Base-by-base conservation (phyloP, 2,888 invertebrate genomes). In the Scaptomyza flava region DNA sequence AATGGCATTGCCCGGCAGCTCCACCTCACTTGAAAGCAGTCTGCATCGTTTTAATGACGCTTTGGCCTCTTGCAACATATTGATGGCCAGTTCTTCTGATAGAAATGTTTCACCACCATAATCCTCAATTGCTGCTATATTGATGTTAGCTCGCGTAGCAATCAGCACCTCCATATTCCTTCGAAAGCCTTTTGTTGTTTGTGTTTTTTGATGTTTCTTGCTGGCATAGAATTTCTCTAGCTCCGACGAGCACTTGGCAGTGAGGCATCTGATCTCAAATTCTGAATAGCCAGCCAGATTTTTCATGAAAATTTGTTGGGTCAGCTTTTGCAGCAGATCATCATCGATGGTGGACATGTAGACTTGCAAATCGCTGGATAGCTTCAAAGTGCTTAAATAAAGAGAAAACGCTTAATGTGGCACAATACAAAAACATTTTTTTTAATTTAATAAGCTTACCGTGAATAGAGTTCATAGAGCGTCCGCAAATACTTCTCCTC, bases 51-150 rank as follows among this genome's bases (percentile, higher is more conserved):
- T 95, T 80, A 99, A 96, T 0, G 98, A 98, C 38, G 96, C 94
- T 91, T 97, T 97, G 1, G 97, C 96, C 89, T 98, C 97, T 90
- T 97, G 97, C 42, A 99, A 92, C 89, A 99, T 94, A 84, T 95
- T 96, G 75, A 98, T 97, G 0, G 98, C 98, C 3, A 99, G 94
- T 90, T 98, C 97, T 91, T 99, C 98, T 1, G 98, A 98, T 0
- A 99, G 93, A 91, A 99, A 98, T 0, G 98, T 99, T 93, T 99
- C 99, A 0, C 98, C 99, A 2, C 98, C 98, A 89, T 98, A 98
- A 92, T 98, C 97, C 91, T 99, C 99, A 46, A 98, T 97, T 90
- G 97, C 96, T 0, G 96, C 98, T 71, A 98, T 97, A 90, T 98
- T 98, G 65, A 98, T 97, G 90, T 98, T 98, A 0, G 98, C 96